Base-by-base conservation (phyloP, 2,888 invertebrate genomes). In the Drosophila kanekoi region DNA sequence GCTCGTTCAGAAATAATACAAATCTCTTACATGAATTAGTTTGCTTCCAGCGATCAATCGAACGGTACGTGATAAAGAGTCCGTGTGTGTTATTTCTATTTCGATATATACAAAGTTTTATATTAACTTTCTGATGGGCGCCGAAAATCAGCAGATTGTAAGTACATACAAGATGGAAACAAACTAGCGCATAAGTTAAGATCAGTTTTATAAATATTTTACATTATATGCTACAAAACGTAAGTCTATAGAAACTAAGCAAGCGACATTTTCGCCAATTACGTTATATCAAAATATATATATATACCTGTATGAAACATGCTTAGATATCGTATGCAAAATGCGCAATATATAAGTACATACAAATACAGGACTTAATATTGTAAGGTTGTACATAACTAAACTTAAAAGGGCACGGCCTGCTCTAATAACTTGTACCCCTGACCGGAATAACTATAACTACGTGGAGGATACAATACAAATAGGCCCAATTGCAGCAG, bases 401-500 rank as follows among this genome's bases (percentile, higher is more conserved):
- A 23, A 38, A 56, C 20, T 59, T 63, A 84, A 54, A 88, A 84
- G 54, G 83, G 84, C 66, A 84, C 89, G 18, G 89, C 80, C 69
- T 92, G 91, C 44, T 92, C 92, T 11, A 92, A 77, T 52, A 92
- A 64, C 64, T 91, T 91, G 65, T 92, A 92, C 32, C 91, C 90
- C 63, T 89, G 92, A 37, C 92, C 92, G 23, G 90, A 59, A 75
- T 93, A 90, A 54, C 83, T 91, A 75, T 93, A 90, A 54, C 83
- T 91, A 62, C 91, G 91, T 35, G 92, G 91, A 14, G 96, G 96
- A 91, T 95, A 97, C 77, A 96, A 93, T 18, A 95, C 92, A 92
- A 97, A 97, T 13, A 98, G 77, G 37, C 90, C 85, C 45, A 92
- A 93, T 92, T 98, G 98, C 79, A 95, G 93, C 43, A 94, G 91